Base-by-base conservation (phyloP, 2,888 invertebrate species). In the Coleophora deauratella region DNA sequence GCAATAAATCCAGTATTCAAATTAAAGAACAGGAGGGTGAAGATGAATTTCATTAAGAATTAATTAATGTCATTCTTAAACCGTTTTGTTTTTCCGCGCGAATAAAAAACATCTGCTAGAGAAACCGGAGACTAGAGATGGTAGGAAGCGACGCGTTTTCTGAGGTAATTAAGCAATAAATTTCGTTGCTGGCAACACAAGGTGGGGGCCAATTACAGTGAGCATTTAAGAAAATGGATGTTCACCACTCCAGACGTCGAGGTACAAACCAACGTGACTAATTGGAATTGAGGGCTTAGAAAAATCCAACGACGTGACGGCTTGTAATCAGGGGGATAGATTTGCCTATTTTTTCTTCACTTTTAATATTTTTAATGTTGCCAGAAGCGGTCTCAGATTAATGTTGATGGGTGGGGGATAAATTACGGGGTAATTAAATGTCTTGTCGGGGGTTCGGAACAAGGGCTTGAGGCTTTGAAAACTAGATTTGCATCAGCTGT, bases 81-180 rank as follows among this genome's bases (percentile, higher is more conserved):
- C 68, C 71, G 80, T 81, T 81, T 79, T 82, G 84, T 84, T 85
- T 84, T 84, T 81, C 75, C 72, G 55, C 68, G 68, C 66, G 80
- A 69, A 80, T 84, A 85, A 85, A 85, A 85, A 85, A 79, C 85
- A 85, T 82, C 84, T 84, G 85, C 76, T 65, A 75, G 67, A 21
- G 21, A 21, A 21, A 21, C 21, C 21, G 21, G 21, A 21, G 21
- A 21, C 21, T 21, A 21, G 21, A 51, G 65, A 64, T 61, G 67
- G 62, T 52, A 53, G 54, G 62, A 62, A 59, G 72, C 77, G 84
- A 75, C 76, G 82, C 69, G 75, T 79, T 79, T 78, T 76, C 82
- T 77, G 72, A 82, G 86, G 86, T 86, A 86, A 86, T 86, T 86
- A 86, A 86, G 86, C 67, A 86, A 86, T 86, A 86, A 86, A 86